Evolutionary conservation across 2,113 vertebrate species (phyloP).

Genomic region (Rostratula benghalensis): DNA sequence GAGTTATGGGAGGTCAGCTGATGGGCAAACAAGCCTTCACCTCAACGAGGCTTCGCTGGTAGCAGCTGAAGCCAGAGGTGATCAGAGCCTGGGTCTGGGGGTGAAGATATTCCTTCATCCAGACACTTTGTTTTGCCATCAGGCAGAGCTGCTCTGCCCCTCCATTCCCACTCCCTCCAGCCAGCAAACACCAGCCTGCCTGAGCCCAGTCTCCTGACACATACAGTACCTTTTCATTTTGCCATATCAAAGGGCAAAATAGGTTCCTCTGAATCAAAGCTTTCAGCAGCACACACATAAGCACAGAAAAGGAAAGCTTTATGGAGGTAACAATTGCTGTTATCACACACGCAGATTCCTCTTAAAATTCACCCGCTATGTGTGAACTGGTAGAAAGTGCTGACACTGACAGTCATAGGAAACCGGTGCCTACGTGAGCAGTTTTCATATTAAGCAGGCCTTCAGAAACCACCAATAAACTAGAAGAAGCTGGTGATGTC

Average conservation of each 20-base stretch:
- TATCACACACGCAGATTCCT: background rate
- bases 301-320: background rate
- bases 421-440: background rate
- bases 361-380: background rate
- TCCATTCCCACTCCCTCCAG: background rate
- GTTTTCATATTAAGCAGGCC: background rate
- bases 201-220: accelerated
- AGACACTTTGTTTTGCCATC: background rate
- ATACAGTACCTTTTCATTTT: accelerated
- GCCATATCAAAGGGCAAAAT: background rate
- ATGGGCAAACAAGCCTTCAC: accelerated
- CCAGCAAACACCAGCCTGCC: background rate
- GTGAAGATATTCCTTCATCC: background rate
- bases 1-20: background rate
- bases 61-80: background rate
- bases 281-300: background rate
- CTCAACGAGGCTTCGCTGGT: background rate
- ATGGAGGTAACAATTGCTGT: background rate
- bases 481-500: background rate
- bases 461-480: background rate
- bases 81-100: background rate
- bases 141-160: background rate
- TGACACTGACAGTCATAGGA: background rate
- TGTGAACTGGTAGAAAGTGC: background rate
- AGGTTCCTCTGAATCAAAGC: background rate